phyloP scores from a whole-genome alignment of 2,888 invertebrate species.

The Callinectes sapidus region DNA sequence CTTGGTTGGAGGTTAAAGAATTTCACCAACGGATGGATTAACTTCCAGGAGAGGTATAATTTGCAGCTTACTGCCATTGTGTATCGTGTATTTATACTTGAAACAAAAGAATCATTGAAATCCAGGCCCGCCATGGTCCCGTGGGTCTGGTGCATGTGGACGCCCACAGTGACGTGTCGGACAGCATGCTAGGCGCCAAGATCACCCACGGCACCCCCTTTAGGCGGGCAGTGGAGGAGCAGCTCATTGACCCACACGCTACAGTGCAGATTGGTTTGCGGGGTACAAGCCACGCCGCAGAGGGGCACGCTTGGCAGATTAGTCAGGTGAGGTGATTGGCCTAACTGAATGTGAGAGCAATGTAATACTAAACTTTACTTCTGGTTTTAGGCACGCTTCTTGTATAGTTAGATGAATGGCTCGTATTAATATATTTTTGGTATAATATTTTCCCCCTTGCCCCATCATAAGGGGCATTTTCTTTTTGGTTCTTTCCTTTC shows the following conservation, averaged over 20 bases:
- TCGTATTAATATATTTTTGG: too few relatives aligned
- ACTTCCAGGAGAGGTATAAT: neutral
- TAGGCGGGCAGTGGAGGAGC: constrained; percentile 76
- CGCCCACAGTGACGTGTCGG: constrained; percentile 76
- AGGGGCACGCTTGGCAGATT: constrained; percentile 51
- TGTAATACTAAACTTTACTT: too few relatives aligned
- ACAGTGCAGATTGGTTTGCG: constrained; percentile 76
- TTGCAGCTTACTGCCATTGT: too few relatives aligned
- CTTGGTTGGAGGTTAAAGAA: too few relatives aligned
- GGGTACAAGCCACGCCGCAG: constrained; percentile 73
- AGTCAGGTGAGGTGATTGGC: constrained; percentile 36
- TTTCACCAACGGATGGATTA: too few relatives aligned
- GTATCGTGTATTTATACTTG: too few relatives aligned
- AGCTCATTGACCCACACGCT: constrained; percentile 75
- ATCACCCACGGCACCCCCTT: constrained; percentile 76
- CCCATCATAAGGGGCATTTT: neutral
- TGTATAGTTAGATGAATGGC: too few relatives aligned
- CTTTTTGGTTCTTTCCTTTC: neutral
- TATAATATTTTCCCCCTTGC: neutral
- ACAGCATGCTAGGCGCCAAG: constrained; percentile 75
- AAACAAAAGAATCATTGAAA: neutral
- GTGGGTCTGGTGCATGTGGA: constrained; percentile 76
- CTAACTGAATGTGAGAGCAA: too few relatives aligned
- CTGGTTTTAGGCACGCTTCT: too few relatives aligned
- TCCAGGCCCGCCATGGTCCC: constrained; percentile 74